Evolutionary conservation across 2,113 vertebrate genomes (phyloP).

Genomic region (Antennarius striatus): DNA sequence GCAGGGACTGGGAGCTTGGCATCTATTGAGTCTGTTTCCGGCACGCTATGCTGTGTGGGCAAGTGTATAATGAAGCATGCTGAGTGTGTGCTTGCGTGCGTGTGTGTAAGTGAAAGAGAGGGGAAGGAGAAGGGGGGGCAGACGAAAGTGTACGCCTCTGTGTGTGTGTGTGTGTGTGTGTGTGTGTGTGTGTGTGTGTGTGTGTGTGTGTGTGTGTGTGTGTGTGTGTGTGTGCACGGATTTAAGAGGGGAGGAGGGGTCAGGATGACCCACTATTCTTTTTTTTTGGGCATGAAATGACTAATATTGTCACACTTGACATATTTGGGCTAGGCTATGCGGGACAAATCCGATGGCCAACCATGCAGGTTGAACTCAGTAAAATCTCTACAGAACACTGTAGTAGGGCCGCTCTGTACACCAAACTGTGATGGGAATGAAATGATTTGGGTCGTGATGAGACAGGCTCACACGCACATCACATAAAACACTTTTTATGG

Average conservation of each 20-base stretch:
- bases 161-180: slow-evolving; percentile 37
- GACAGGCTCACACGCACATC: background rate
- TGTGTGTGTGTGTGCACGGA: slow-evolving; percentile 36
- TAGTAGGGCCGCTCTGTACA: background rate
- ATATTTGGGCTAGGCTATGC: slow-evolving; percentile 54
- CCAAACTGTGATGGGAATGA: background rate
- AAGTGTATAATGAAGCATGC: slow-evolving; percentile 77
- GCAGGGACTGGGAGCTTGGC: slow-evolving; percentile 65
- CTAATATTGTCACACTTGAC: slow-evolving; percentile 67
- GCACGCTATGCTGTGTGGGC: slow-evolving; percentile 78
- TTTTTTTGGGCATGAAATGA: slow-evolving; percentile 59
- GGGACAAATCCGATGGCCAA: slow-evolving; percentile 24
- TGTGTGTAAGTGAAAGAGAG: slow-evolving; percentile 35
- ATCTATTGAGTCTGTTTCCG: slow-evolving; percentile 73
- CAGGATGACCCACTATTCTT: slow-evolving; percentile 61
- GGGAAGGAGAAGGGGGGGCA: slow-evolving; percentile 21
- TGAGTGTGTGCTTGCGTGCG: slow-evolving; percentile 62
- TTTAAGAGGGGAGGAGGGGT: slow-evolving; percentile 47
- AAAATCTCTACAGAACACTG: slow-evolving; percentile 17
- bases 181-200: slow-evolving; percentile 31
- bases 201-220: slow-evolving; percentile 31
- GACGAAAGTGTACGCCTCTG: slow-evolving; percentile 32
- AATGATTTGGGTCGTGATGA: background rate
- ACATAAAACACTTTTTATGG: slow-evolving; percentile 14
- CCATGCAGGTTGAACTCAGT: slow-evolving; percentile 28